phyloP scores from a whole-genome alignment of 2,797 vertebrate species.

The Gallirallus australis region DNA sequence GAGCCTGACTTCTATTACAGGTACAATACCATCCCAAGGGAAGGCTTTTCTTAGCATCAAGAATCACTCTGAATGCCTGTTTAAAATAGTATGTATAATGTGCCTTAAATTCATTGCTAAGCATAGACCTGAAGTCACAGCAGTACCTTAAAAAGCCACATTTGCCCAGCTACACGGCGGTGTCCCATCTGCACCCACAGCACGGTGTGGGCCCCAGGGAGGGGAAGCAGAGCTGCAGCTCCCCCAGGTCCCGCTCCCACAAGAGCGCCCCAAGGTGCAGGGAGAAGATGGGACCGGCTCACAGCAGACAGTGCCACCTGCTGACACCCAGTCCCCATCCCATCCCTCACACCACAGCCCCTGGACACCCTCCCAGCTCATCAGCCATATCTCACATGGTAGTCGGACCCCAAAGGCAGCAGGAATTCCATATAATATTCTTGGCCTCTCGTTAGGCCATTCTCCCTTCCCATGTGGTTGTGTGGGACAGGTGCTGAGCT shows the following conservation, averaged over 20 bases:
- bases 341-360: fast-evolving
- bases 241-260: fast-evolving
- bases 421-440: fast-evolving
- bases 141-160: neutral
- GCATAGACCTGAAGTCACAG: neutral
- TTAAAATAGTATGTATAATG: neutral
- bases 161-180: neutral
- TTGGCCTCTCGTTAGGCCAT: fast-evolving
- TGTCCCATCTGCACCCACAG: neutral
- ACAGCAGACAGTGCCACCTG: conserved; percentile 60
- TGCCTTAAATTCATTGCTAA: neutral
- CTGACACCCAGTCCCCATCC: neutral
- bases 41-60: conserved; percentile 58
- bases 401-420: neutral
- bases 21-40: conserved; percentile 17
- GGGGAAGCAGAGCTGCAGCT: neutral
- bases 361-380: neutral
- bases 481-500: neutral
- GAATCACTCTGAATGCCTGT: neutral
- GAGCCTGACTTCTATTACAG: neutral
- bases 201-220: fast-evolving
- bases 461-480: fast-evolving
- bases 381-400: fast-evolving
- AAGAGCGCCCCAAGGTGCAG: neutral
- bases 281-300: neutral